Evolutionary conservation across 2,888 invertebrate genomes (phyloP).

Genomic region (Platycheirus rosarum): DNA sequence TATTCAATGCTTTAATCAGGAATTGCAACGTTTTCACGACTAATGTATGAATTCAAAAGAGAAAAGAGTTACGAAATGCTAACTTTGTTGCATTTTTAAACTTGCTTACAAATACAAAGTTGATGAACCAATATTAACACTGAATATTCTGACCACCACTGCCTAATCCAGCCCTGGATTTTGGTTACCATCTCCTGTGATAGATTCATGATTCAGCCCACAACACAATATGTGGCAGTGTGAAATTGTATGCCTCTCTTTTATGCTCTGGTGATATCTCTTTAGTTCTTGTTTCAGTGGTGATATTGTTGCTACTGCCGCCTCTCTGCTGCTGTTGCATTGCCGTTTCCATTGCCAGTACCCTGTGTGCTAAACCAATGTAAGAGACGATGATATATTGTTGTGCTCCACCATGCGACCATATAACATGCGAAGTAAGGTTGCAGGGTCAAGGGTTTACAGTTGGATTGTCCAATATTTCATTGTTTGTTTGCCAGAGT

Average conservation of each 20-base stretch:
- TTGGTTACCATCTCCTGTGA: conserved; percentile 37
- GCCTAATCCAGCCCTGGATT: not conserved
- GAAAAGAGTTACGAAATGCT: too few relatives aligned
- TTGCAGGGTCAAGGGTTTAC: conserved; percentile 72
- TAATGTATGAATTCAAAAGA: too few relatives aligned
- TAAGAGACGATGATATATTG: conserved; percentile 69
- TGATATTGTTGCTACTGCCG: conserved; percentile 41
- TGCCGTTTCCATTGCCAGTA: conserved; percentile 17
- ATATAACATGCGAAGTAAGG: conserved; percentile 71
- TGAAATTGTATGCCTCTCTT: conserved; percentile 68
- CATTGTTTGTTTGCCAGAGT: conserved; percentile 70
- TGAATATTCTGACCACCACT: too few relatives aligned
- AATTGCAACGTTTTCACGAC: too few relatives aligned
- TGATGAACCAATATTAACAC: too few relatives aligned
- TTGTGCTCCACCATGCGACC: conserved; percentile 66
- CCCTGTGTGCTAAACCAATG: too few relatives aligned
- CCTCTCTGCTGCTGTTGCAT: conserved; percentile 23
- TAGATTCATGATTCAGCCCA: conserved; percentile 67
- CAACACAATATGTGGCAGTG: conserved; percentile 68
- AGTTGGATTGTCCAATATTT: conserved; percentile 74
- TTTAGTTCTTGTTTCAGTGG: conserved; percentile 64
- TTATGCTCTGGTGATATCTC: conserved; percentile 57
- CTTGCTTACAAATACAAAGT: too few relatives aligned
- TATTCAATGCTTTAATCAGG: too few relatives aligned
- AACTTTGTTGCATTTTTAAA: too few relatives aligned